A percentile compares a stretch with the other conserved stretches of the same genome.
phyloP scores from a whole-genome alignment of 2,888 invertebrate species.

The Hemicrepidius hirtus region DNA sequence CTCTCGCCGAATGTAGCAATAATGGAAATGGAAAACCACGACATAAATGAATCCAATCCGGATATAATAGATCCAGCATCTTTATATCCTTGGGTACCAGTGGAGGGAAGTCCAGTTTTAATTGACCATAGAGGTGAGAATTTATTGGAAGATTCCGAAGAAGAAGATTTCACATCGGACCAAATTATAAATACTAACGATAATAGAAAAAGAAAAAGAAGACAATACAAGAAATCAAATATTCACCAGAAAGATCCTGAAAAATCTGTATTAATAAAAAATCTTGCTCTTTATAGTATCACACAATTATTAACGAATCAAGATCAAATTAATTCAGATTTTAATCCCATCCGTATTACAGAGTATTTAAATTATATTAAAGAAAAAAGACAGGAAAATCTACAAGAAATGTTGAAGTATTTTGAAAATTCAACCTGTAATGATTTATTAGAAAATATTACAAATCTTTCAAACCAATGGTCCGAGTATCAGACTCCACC shows the following conservation, averaged over 20 bases:
- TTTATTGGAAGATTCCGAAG: conserved; percentile 7
- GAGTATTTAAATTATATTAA: conserved; percentile 21
- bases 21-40: conserved; percentile 1
- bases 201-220: conserved; percentile 8
- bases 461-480: not conserved
- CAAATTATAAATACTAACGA: not conserved
- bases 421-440: conserved; percentile 43
- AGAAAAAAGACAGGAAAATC: not conserved
- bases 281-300: conserved; percentile 64
- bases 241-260: not conserved
- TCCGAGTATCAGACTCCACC: not conserved
- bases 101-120: conserved; percentile 29
- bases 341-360: not conserved
- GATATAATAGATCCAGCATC: conserved; percentile 26
- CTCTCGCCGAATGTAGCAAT: not conserved
- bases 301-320: conserved; percentile 58
- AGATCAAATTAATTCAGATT: conserved; percentile 18
- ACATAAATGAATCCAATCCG: too few species aligned
- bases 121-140: not conserved
- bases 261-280: conserved; percentile 55
- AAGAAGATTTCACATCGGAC: not conserved
- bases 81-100: conserved; percentile 43
- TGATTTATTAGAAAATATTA: conserved; percentile 20
- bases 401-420: conserved; percentile 42
- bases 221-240: not conserved